These are phyloP conservation scores for Cantharis lateralis DNA, from an alignment of 2,888 invertebrate species.

Conservation along the genomic window DNA sequence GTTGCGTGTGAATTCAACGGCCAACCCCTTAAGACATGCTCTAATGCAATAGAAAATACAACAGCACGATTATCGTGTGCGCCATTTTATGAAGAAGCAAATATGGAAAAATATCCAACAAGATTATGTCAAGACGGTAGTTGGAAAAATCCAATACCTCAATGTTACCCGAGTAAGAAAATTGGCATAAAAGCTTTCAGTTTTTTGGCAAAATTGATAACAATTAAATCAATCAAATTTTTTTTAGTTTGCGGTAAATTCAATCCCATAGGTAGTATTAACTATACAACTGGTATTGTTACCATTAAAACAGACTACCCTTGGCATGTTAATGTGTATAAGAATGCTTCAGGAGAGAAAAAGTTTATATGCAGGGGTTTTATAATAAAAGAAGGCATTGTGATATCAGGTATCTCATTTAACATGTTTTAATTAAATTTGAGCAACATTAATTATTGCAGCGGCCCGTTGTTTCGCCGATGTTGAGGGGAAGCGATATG, in stretches of 20 bases:
- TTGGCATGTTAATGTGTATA: constrained; percentile 47
- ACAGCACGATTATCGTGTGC: constrained; percentile 39
- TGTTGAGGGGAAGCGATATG: constrained; percentile 19
- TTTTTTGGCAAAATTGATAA: background rate
- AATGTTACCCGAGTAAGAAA: constrained; percentile 19
- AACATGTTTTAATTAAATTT: background rate
- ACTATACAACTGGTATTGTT: constrained; percentile 2
- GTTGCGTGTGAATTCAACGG: constrained; percentile 3
- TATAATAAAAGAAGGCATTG: constrained; percentile 39
- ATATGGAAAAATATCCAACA: background rate
- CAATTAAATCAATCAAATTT: background rate
- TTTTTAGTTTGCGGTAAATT: constrained; percentile 43
- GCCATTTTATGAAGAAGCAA: constrained; percentile 39
- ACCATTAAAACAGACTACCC: constrained; percentile 15
- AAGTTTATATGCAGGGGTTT: constrained; percentile 45
- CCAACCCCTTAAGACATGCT: background rate
- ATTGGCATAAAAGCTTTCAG: background rate
- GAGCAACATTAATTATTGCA: constrained; percentile 18
- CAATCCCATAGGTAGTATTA: constrained; percentile 32
- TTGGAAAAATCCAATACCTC: constrained; percentile 10
- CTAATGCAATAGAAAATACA: constrained; percentile 36
- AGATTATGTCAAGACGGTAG: constrained; percentile 13
- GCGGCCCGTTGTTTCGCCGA: constrained; percentile 48
- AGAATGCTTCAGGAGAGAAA: background rate
- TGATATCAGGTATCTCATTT: constrained; percentile 43